These are phyloP conservation scores for Saccostrea glomerata DNA, from an alignment of 1,140 invertebrate genomes.

Conservation along the genomic window DNA sequence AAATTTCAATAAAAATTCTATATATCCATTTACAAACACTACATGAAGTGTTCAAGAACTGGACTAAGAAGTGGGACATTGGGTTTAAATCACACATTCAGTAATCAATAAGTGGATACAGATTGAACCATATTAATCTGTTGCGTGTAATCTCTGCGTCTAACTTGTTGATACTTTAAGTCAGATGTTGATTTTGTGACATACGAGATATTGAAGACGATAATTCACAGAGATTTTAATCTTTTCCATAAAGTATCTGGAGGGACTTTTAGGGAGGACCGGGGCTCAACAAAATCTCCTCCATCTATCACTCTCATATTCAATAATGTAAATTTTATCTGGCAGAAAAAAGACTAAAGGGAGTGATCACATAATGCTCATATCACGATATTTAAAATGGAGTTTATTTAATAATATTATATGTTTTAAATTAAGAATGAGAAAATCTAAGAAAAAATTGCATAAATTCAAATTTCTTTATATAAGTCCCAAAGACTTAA, in stretches of 20 bases:
- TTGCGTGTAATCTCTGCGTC: not conserved
- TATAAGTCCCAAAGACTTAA: too few species aligned
- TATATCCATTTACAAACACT: not conserved
- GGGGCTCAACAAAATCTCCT: not conserved
- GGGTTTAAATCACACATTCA: not conserved
- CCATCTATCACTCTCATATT: not conserved
- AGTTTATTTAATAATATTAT: too few species aligned
- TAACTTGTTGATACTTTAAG: not conserved
- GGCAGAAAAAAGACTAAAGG: not conserved
- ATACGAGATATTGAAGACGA: not conserved
- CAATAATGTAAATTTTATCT: not conserved
- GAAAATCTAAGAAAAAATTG: too few species aligned
- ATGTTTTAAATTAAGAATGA: too few species aligned
- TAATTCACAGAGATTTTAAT: conserved; percentile 5
- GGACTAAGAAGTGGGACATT: not conserved
- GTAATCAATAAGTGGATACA: not conserved
- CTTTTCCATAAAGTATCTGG: not conserved
- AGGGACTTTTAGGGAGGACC: not conserved
- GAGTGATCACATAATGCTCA: too few species aligned
- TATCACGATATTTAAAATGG: too few species aligned
- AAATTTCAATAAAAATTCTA: too few species aligned
- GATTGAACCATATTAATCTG: not conserved
- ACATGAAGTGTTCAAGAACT: not conserved
- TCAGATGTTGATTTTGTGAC: conserved; percentile 14
- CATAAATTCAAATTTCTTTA: too few species aligned